Evolutionary conservation across 2,113 vertebrate genomes (phyloP).

Genomic region (Rattus rattus): DNA sequence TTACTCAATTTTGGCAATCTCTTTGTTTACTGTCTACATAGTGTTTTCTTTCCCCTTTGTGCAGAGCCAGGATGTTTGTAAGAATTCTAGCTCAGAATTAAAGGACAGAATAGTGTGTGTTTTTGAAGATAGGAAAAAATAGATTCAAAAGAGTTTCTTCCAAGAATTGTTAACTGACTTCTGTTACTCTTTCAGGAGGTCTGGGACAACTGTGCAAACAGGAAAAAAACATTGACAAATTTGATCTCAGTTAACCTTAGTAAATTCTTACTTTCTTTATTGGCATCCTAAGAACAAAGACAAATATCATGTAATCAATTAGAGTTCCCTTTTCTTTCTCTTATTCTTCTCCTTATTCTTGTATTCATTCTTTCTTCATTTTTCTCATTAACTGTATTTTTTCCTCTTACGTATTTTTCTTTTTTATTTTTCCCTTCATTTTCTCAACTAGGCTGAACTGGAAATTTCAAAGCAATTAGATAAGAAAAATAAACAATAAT

Average conservation of each 20-base stretch:
- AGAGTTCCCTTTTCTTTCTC: not conserved
- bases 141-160: not conserved
- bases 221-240: not conserved
- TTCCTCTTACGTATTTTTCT: too few relatives aligned
- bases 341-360: fast-evolving
- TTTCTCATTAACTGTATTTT: not conserved
- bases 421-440: not conserved
- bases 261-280: not conserved
- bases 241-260: not conserved
- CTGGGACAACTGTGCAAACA: not conserved
- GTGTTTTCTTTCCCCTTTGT: not conserved
- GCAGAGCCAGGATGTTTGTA: not conserved
- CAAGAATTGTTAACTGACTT: not conserved
- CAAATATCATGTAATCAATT: not conserved
- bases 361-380: not conserved
- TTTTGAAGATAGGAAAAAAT: not conserved
- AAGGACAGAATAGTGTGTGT: not conserved
- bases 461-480: not conserved
- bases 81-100: not conserved
- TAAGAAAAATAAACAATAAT: not conserved
- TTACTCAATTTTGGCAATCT: not conserved
- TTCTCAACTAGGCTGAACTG: not conserved
- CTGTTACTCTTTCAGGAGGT: not conserved
- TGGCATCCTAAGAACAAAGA: not conserved
- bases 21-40: not conserved